Percentiles rank a stretch among this genome's conserved stretches.
phyloP scores from a whole-genome alignment of 2,113 vertebrate species.

The Smithornis capensis region DNA sequence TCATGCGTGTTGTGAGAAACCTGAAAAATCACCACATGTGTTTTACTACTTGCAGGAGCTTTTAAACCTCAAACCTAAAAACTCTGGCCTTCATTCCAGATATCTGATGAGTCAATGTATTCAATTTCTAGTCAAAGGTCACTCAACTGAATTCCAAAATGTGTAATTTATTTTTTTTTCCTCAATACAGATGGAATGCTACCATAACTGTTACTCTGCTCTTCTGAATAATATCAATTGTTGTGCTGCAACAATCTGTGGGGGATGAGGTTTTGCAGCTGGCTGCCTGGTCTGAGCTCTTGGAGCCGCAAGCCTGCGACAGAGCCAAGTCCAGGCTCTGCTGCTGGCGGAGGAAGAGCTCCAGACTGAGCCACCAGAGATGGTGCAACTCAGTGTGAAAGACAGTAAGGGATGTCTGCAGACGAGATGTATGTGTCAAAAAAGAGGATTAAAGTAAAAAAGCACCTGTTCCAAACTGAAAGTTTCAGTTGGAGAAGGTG shows the following conservation, averaged over 20 bases:
- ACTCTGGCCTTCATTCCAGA: neutral
- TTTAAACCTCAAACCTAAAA: neutral
- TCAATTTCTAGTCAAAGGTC: constrained; percentile 8
- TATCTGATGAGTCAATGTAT: neutral
- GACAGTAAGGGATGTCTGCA: neutral
- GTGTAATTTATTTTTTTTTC: neutral
- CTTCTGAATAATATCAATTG: constrained; percentile 36
- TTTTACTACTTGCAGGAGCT: neutral
- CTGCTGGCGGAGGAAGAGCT: neutral
- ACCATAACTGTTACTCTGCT: constrained; percentile 10
- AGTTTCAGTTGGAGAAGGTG: neutral
- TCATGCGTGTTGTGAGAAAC: neutral
- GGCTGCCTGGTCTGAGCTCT: neutral
- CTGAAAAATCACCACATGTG: neutral
- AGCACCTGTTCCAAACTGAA: neutral
- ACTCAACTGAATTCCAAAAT: constrained; percentile 38
- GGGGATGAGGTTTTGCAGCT: constrained; percentile 32
- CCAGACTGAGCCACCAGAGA: neutral
- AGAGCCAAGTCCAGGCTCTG: neutral
- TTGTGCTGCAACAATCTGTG: neutral
- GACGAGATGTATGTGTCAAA: neutral
- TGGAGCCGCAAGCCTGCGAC: neutral
- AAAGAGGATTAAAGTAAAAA: neutral
- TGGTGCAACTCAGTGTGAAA: accelerated
- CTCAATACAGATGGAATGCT: constrained; percentile 17